These are phyloP conservation scores for Capromys pilorides DNA, from an alignment of 2,797 vertebrate genomes.

Conservation along the genomic window DNA sequence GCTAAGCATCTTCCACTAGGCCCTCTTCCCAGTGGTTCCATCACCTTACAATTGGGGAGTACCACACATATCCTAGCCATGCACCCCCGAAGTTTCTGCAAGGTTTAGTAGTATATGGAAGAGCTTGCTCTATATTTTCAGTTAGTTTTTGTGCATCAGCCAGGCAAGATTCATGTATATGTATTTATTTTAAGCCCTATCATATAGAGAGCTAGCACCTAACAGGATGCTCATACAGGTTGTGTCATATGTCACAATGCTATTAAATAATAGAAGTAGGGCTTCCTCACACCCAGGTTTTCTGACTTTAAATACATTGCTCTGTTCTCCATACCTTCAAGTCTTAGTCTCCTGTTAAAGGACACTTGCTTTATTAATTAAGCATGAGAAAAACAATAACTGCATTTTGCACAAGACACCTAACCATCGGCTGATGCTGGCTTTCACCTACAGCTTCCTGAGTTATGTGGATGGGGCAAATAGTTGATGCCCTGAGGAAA, in stretches of 20 bases:
- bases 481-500: not conserved
- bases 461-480: not conserved
- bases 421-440: accelerated
- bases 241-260: too few species aligned
- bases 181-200: not conserved
- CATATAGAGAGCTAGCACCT: not conserved
- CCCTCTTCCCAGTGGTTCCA: not conserved
- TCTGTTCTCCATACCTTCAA: not conserved
- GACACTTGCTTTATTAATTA: not conserved
- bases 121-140: not conserved
- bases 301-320: not conserved
- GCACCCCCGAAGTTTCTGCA: not conserved
- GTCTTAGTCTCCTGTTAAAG: not conserved
- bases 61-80: not conserved
- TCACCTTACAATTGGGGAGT: not conserved
- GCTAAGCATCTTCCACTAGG: not conserved
- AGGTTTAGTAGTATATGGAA: not conserved
- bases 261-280: not conserved
- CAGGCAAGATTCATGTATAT: not conserved
- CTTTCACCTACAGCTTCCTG: accelerated
- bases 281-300: not conserved
- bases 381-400: not conserved
- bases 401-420: not conserved
- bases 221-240: not conserved
- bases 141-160: not conserved